Base-by-base conservation (phyloP, 1,140 invertebrate species). In the Pogonus chalceus region DNA sequence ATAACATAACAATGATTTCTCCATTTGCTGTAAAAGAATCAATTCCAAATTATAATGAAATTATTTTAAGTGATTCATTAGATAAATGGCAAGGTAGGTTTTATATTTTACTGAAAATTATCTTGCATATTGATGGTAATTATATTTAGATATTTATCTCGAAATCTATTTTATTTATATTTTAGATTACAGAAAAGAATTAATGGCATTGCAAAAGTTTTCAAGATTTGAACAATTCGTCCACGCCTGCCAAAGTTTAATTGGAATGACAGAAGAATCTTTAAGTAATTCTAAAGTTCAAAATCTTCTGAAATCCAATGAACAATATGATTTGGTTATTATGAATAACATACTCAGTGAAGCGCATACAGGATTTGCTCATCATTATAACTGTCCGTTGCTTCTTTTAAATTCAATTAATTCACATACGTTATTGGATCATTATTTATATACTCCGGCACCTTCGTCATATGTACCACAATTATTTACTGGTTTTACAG, bases 401-500 rank as follows among this genome's bases (percentile, higher is more conserved):
- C n/a, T n/a, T n/a, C n/a, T n/a, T n/a, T n/a, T n/a, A n/a, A n/a
- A n/a, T n/a, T n/a, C n/a, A n/a, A n/a, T n/a, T n/a, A n/a, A n/a
- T n/a, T n/a, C n/a, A n/a, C n/a, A n/a, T n/a, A n/a, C n/a, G n/a
- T n/a, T n/a, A n/a, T n/a, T n/a, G n/a, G n/a, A n/a, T n/a, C n/a
- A n/a, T n/a, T n/a, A n/a, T n/a, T n/a, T n/a, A n/a, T n/a, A n/a
- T n/a, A n/a, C n/a, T 39, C 74, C 78, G 0, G 65, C 71, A 18
- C 76, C 76, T 37, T 70, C 76, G 1, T 74, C 74, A 1, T 77
- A 72, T 58, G 70, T 79, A 1, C 71, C 78, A 1, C 69, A 72
- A 21, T 59, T 75, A 23, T 78, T 79, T 52, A 56, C 74, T 37
- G 72, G 69, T 46, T 72, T 72, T 31, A 72, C 76, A 2, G 73